phyloP scores from a whole-genome alignment of 2,888 invertebrate genomes.

The Coelinius sp. region DNA sequence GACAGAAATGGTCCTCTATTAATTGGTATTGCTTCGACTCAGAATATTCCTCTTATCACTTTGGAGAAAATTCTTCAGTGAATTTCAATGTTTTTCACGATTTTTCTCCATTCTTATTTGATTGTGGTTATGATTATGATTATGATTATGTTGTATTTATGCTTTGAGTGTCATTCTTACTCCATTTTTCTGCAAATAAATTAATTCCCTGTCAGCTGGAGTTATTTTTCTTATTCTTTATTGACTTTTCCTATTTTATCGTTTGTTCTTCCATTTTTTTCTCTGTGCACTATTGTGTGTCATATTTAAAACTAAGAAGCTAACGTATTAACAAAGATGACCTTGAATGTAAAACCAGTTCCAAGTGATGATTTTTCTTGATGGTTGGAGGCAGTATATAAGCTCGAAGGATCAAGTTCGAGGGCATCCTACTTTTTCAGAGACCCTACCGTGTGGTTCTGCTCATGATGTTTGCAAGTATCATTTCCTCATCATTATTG shows the following conservation, averaged over 20 bases:
- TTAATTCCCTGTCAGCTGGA: too few relatives aligned
- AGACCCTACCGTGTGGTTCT: slow-evolving; percentile 4
- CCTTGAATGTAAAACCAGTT: slow-evolving; percentile 33
- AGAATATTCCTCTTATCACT: background rate
- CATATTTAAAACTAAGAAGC: background rate
- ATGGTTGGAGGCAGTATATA: slow-evolving; percentile 31
- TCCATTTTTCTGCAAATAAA: too few relatives aligned
- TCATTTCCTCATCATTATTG: background rate
- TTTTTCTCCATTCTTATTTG: background rate
- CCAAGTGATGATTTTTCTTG: slow-evolving; percentile 2
- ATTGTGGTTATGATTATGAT: too few relatives aligned
- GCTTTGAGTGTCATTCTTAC: too few relatives aligned
- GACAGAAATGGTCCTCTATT: slow-evolving; percentile 34
- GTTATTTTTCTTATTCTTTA: too few relatives aligned
- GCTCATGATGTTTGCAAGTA: slow-evolving; percentile 23
- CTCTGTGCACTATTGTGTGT: background rate
- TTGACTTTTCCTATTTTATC: too few relatives aligned
- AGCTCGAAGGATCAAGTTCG: slow-evolving; percentile 36
- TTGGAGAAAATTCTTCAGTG: slow-evolving; percentile 15
- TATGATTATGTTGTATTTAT: too few relatives aligned
- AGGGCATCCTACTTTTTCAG: slow-evolving; percentile 22
- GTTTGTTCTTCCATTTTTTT: background rate
- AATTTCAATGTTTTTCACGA: background rate
- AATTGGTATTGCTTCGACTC: background rate
- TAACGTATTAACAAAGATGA: background rate